phyloP scores from a whole-genome alignment of 2,888 invertebrate species.

The Lampropteryx suffumata region DNA sequence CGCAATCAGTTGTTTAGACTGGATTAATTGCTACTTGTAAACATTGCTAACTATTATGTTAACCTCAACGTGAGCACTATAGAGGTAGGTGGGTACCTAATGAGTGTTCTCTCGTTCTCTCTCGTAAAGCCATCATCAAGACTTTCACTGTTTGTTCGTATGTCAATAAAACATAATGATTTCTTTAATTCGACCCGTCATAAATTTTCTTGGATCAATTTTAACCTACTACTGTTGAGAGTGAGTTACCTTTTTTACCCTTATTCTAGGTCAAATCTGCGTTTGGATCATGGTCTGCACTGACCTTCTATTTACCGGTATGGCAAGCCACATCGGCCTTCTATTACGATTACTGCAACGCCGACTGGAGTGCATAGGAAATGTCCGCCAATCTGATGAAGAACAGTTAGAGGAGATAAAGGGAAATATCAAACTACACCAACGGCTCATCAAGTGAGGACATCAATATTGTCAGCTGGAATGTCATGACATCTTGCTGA shows the following conservation, averaged over 20 bases:
- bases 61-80: constrained; percentile 41
- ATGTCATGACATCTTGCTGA: no score
- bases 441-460: constrained; percentile 64
- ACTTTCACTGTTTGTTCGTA: constrained; percentile 52
- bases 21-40: constrained; percentile 50
- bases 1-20: constrained; percentile 46
- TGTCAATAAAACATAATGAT: constrained; percentile 37
- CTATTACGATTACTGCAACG: constrained; percentile 61
- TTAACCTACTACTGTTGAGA: no score
- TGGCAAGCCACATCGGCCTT: constrained; percentile 72
- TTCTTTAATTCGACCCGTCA: no score
- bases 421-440: constrained; percentile 66
- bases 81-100: constrained; percentile 33
- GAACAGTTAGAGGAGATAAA: constrained; percentile 61
- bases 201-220: no score
- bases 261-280: constrained; percentile 61
- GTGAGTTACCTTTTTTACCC: neutral
- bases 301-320: constrained; percentile 68
- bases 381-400: constrained; percentile 43
- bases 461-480: constrained; percentile 5
- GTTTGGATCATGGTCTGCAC: constrained; percentile 74
- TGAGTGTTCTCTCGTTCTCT: constrained; percentile 48
- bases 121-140: constrained; percentile 39
- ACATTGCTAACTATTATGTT: constrained; percentile 39
- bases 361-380: constrained; percentile 54